phyloP scores from a whole-genome alignment of 2,888 invertebrate species.

The Drosophila affinis region DNA sequence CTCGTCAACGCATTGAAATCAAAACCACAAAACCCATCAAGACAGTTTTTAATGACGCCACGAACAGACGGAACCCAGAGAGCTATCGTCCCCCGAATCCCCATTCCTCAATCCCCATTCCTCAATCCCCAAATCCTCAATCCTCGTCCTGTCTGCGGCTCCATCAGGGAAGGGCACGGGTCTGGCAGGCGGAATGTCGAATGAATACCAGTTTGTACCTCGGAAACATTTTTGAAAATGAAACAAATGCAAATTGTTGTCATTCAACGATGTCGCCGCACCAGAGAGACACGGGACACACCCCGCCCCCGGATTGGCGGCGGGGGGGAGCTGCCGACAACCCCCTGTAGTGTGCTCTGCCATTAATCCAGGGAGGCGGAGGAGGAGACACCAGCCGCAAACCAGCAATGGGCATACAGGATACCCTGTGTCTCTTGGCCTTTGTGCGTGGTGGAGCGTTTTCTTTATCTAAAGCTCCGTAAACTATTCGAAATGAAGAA shows the following conservation, averaged over 20 bases:
- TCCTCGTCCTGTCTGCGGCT: not conserved
- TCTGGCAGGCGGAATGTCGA: not conserved
- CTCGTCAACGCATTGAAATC: slow-evolving; percentile 56
- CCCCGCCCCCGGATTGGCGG: not conserved
- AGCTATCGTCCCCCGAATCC: slow-evolving; percentile 1
- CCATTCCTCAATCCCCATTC: not conserved
- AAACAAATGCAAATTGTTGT: slow-evolving; percentile 78
- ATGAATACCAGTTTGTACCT: slow-evolving; percentile 14
- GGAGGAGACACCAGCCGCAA: not conserved
- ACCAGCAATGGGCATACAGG: not conserved
- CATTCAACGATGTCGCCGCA: slow-evolving; percentile 50
- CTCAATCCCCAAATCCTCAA: not conserved
- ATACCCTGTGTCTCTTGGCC: not conserved
- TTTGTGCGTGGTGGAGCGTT: not conserved
- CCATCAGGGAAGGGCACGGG: not conserved
- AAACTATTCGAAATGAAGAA: too few relatives aligned
- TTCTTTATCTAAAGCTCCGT: too few relatives aligned
- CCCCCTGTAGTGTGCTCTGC: not conserved
- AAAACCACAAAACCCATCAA: slow-evolving; percentile 72
- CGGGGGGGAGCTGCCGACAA: not conserved
- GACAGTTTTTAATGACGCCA: slow-evolving; percentile 72
- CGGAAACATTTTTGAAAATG: slow-evolving; percentile 36
- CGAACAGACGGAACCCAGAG: slow-evolving; percentile 21
- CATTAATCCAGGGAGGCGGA: slow-evolving; percentile 48
- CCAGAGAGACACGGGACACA: not conserved